Percentiles rank a stretch among this genome's conserved stretches.
Evolutionary conservation across 2,888 invertebrate genomes (phyloP).

Genomic region (Folsomia candida): DNA sequence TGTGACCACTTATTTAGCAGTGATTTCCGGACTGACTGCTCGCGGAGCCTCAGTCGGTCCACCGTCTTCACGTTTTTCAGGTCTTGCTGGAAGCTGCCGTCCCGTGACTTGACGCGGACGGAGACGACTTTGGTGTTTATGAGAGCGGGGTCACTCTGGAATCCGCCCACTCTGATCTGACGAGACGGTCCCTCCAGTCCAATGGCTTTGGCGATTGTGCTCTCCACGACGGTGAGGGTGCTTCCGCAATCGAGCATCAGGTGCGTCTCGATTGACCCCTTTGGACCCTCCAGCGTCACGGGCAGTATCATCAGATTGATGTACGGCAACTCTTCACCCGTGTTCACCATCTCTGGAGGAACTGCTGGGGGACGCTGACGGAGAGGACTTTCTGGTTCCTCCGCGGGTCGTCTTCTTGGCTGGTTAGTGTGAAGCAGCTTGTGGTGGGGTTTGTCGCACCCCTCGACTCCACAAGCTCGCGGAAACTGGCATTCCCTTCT

Average conservation of each 20-base stretch:
- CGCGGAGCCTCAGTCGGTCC: constrained; percentile 10
- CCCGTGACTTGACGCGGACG: too few species aligned
- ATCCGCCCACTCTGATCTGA: not conserved
- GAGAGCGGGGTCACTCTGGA: not conserved
- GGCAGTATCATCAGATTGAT: too few species aligned
- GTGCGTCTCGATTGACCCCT: not conserved
- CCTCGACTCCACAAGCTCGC: not conserved
- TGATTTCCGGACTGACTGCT: too few species aligned
- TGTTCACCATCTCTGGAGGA: not conserved
- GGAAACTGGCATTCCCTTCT: not conserved
- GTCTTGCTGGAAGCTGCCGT: too few species aligned
- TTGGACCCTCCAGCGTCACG: not conserved
- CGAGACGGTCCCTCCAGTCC: not conserved
- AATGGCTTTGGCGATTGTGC: not conserved
- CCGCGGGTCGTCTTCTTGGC: not conserved
- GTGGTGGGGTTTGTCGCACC: not conserved
- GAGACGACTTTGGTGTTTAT: too few species aligned
- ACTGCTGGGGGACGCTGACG: too few species aligned
- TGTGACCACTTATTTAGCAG: constrained; percentile 15
- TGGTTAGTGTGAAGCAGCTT: not conserved
- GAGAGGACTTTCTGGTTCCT: too few species aligned
- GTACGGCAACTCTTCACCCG: too few species aligned
- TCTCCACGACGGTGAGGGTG: too few species aligned
- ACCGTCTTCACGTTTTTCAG: too few species aligned
- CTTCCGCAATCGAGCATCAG: constrained; percentile 20